phyloP scores from a whole-genome alignment of 2,797 vertebrate species.

The Schizothorax lantsangensis region DNA sequence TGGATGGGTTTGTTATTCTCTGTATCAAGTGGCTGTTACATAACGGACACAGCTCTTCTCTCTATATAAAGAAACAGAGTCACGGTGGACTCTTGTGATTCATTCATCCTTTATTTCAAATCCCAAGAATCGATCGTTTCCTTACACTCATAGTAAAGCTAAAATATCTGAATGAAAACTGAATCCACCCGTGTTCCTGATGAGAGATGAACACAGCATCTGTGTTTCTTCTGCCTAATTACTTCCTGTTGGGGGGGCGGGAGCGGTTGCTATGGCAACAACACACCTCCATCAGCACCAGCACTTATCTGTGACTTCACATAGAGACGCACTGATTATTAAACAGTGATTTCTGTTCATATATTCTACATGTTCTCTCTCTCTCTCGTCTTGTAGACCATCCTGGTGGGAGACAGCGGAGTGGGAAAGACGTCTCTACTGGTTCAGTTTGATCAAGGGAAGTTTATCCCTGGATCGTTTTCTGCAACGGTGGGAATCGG shows the following conservation, averaged over 20 bases:
- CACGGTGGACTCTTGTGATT: not conserved
- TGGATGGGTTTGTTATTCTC: slow-evolving; percentile 4
- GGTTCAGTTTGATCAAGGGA: slow-evolving; percentile 97
- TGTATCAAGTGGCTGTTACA: not conserved
- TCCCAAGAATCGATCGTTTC: no score
- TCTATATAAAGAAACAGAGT: not conserved
- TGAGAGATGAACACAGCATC: slow-evolving; percentile 60
- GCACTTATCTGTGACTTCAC: not conserved
- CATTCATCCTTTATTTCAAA: not conserved
- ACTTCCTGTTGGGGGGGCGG: slow-evolving; percentile 57
- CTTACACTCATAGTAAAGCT: not conserved
- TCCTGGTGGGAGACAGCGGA: slow-evolving; percentile 93
- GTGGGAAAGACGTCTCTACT: slow-evolving; percentile 94
- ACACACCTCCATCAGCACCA: slow-evolving; percentile 36
- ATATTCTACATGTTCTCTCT: not conserved
- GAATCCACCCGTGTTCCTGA: not conserved
- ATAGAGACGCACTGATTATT: not conserved
- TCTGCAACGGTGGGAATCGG: slow-evolving; percentile 94
- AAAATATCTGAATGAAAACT: not conserved
- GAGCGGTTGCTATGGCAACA: slow-evolving; percentile 67
- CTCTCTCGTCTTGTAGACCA: slow-evolving; percentile 78
- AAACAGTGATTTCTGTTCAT: not conserved
- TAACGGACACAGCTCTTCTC: not conserved
- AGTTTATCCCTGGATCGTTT: slow-evolving; percentile 95
- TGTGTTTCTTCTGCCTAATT: slow-evolving; percentile 64